Conservation (phyloP, 2,888 invertebrate species). For the Melieria crassipennis region DNA sequence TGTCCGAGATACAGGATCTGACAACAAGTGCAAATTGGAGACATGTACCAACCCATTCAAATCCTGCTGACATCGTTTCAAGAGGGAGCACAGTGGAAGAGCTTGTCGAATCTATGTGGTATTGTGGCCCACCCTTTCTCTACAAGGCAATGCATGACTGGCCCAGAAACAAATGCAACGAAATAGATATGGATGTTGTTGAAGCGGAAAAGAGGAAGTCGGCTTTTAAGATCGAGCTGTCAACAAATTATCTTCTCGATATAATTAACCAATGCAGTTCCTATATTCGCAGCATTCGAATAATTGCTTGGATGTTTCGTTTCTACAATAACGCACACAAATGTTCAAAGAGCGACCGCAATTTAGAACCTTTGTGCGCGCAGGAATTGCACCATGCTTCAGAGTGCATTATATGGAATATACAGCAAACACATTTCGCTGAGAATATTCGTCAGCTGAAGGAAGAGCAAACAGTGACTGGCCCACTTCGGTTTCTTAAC, state of each 20-base stretch:
- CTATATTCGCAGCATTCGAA: conserved; percentile 1
- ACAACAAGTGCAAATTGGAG: conserved; percentile 32
- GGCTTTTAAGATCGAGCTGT: conserved; percentile 6
- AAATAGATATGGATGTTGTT: conserved; percentile 18
- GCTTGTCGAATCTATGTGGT: conserved; percentile 33
- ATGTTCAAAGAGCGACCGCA: no score
- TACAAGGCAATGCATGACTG: conserved; percentile 10
- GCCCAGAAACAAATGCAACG: conserved; percentile 5
- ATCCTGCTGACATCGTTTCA: conserved; percentile 39
- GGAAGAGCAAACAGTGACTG: background rate
- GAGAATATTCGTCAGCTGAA: background rate
- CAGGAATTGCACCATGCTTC: background rate
- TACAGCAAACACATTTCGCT: conserved; percentile 5
- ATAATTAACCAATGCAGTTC: conserved; percentile 9
- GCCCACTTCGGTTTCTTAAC: background rate
- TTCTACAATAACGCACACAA: conserved; percentile 7
- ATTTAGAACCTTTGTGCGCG: no score
- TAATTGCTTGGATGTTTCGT: conserved; percentile 21
- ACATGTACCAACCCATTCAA: conserved; percentile 36
- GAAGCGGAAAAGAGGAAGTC: conserved; percentile 18
- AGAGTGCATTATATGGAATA: background rate
- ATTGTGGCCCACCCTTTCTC: conserved; percentile 30
- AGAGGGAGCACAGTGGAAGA: conserved; percentile 33
- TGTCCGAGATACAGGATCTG: conserved; percentile 37
- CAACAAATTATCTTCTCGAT: conserved; percentile 8